Evolutionary conservation across 2,113 vertebrate species (phyloP), one percentile per base, ranked within the genome.

Genomic region (Phylloscopus trochiloides): DNA sequence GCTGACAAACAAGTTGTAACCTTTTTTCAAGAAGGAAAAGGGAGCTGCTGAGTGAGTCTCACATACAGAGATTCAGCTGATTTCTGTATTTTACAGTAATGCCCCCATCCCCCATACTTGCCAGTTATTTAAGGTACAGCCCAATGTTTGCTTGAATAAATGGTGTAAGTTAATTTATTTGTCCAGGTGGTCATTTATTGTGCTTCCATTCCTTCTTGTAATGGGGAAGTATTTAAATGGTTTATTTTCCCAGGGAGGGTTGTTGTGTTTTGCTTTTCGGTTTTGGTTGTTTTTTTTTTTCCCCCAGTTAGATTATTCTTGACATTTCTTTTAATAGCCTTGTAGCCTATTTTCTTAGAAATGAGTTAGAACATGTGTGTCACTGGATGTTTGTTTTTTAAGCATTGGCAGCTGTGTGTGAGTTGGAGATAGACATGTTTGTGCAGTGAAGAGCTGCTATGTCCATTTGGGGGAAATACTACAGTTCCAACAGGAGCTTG

Each of bases 361-460:
- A 95, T 78, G 88, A 90, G 87, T 90, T 92, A 97, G 94, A 94
- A 95, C 93, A 92, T 92, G 88, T 91, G 88, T 94, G 92, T 86
- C 94, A 95, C 84, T 95, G 82, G 75, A 83, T 94, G 92, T 96
- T 97, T 97, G 74, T 93, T 96, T 97, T 96, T 93, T 38, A 89
- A 95, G 90, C 45, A 21, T 86, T 97, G 93, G 94, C 94, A 97
- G 84, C 89, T 90, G 63, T 88, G n/a, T 86, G 17, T 21, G 57
- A 95, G 75, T 63, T 96, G 88, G 91, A 96, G 84, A 72, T 93
- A 82, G 90, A 68, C 84, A 59, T 96, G 90, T 96, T 96, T 96
- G 43, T 94, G 88, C 79, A 90, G 65, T 55, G 86, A 93, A 78
- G 93, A 87, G 79, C 96, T 79, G 75, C 57, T 75, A 29, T 94